Evolutionary conservation across 2,888 invertebrate genomes (phyloP), one percentile per base, ranked within the genome.

Genomic region (Ctena decussata): DNA sequence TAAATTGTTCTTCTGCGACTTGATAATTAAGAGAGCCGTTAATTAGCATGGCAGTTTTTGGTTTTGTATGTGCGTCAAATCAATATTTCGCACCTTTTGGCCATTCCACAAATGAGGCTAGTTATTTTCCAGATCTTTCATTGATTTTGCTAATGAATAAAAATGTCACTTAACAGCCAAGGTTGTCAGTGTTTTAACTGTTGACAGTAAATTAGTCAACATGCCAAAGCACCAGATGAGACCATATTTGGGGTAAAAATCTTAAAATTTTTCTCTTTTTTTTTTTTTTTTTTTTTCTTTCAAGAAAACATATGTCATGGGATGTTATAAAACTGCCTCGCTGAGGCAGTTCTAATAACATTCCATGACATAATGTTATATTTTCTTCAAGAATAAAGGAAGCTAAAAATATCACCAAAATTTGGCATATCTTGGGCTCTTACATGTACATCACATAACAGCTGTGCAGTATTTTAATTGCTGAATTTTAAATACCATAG

Each of bases 401-500:
- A n/a, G n/a, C n/a, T n/a, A n/a, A n/a, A n/a, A n/a, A n/a, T n/a
- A n/a, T n/a, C n/a, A n/a, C n/a, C n/a, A n/a, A n/a, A n/a, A n/a
- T n/a, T n/a, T n/a, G n/a, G n/a, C n/a, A n/a, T n/a, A n/a, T n/a
- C n/a, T n/a, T n/a, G n/a, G n/a, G n/a, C n/a, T n/a, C n/a, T n/a
- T n/a, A n/a, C 35, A 35, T 35, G 35, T 24, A 35, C 5, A 35
- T 65, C 35, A 65, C 35, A 65, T n/a, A 32, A 65, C 65, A 65
- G 21, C 32, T 65, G 65, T 35, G 35, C 18, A 35, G 35, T 18
- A 35, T 65, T 65, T 57, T 65, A 65, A 65, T 65, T 65, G 65
- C 65, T 65, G 65, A 65, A 65, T 35, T 65, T 65, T 65, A 65
- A 65, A 65, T 65, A 65, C 21, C 65, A 65, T 24, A 65, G 65